Conservation (phyloP, 1,140 invertebrate species). For the Elysia chlorotica region DNA sequence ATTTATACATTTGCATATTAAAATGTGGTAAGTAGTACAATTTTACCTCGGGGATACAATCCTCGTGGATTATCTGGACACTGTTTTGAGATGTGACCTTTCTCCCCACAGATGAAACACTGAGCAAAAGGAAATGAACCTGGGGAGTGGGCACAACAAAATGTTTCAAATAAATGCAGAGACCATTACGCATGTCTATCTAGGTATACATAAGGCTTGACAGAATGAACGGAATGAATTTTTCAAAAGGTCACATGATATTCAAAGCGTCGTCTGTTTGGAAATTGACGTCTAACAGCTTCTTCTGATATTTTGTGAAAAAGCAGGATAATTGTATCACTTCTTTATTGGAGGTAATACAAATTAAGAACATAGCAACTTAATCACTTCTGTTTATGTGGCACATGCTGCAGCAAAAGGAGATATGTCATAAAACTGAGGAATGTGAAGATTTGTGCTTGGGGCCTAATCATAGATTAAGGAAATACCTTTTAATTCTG, state of each 20-base stretch:
- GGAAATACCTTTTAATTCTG: neutral
- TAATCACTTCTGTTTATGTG: neutral
- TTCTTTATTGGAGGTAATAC: too few species aligned
- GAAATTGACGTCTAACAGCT: neutral
- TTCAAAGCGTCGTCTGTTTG: neutral
- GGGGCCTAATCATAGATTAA: neutral
- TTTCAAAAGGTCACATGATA: too few species aligned
- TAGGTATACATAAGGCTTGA: neutral
- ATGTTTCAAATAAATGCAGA: neutral
- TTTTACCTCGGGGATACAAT: slow-evolving; percentile 80
- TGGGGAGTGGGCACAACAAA: slow-evolving; percentile 35
- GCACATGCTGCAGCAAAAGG: neutral
- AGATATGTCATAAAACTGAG: neutral
- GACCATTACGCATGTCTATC: too few species aligned
- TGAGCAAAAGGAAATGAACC: slow-evolving; percentile 75
- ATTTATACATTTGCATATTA: too few species aligned
- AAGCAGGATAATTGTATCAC: too few species aligned
- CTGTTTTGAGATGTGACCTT: slow-evolving; percentile 61
- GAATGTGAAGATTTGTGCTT: neutral
- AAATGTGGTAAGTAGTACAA: too few species aligned
- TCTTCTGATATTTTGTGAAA: neutral
- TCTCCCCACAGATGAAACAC: slow-evolving; percentile 64
- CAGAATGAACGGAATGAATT: neutral
- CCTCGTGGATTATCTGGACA: slow-evolving; percentile 70
- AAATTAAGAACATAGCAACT: neutral